Evolutionary conservation across 2,797 vertebrate genomes (phyloP).

Genomic region (Hippopotamyrus pictus): DNA sequence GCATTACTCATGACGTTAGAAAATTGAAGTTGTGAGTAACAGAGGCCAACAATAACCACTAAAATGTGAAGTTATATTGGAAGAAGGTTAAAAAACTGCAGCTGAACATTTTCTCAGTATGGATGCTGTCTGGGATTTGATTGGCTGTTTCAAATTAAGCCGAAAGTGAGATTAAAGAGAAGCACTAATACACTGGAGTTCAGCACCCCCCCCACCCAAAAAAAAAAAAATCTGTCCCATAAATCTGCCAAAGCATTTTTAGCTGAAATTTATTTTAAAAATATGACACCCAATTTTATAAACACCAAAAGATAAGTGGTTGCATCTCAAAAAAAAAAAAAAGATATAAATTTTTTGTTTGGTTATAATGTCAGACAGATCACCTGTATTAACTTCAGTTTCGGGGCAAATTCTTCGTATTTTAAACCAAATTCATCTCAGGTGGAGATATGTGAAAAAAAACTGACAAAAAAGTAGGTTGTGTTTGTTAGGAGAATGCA

Average conservation of each 20-base stretch:
- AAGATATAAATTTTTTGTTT: background rate
- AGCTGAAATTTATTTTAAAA: background rate
- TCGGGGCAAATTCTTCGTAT: background rate
- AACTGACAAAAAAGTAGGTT: background rate
- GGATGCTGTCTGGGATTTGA: background rate
- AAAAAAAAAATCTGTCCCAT: background rate
- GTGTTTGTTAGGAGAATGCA: background rate
- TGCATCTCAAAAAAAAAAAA: background rate
- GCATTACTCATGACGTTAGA: background rate
- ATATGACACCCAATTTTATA: background rate
- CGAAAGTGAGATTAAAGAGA: background rate
- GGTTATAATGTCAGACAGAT: background rate
- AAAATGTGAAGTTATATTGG: background rate
- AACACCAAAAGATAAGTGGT: background rate
- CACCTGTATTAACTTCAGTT: background rate
- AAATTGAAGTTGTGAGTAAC: background rate
- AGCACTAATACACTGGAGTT: background rate
- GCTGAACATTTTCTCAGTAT: background rate
- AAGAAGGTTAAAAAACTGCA: background rate
- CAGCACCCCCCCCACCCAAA: background rate
- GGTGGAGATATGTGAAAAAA: background rate
- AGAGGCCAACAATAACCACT: background rate
- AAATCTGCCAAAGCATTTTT: background rate
- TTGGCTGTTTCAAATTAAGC: background rate
- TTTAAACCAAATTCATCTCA: background rate